phyloP scores from a whole-genome alignment of 2,797 vertebrate genomes.

The Neostethus bicornis region DNA sequence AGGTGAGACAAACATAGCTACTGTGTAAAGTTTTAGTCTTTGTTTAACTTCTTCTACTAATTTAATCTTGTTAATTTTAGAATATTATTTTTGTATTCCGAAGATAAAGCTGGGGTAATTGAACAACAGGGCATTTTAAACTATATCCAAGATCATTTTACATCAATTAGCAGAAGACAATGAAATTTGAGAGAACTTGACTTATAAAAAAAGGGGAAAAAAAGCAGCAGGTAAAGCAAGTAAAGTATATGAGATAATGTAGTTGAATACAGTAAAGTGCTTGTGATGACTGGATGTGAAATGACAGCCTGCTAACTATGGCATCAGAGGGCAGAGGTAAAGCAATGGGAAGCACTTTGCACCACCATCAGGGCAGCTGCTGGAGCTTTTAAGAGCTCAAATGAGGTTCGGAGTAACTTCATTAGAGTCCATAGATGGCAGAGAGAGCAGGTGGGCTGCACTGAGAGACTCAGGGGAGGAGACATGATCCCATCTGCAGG shows the following conservation, averaged over 20 bases:
- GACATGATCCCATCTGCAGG: constrained; percentile 46
- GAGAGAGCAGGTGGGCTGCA: constrained; percentile 51
- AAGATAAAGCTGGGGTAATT: neutral
- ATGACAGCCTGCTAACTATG: constrained; percentile 64
- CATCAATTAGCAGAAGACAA: neutral
- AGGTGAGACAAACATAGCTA: neutral
- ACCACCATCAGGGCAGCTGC: constrained; percentile 34
- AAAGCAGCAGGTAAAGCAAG: constrained; percentile 11
- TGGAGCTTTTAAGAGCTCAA: constrained; percentile 70
- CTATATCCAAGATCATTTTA: too few relatives aligned
- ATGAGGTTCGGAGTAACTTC: constrained; percentile 70
- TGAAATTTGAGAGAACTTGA: neutral
- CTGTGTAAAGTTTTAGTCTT: neutral
- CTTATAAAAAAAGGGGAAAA: neutral
- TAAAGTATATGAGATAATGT: constrained; percentile 18
- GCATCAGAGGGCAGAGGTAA: constrained; percentile 46
- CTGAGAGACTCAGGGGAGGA: constrained; percentile 32
- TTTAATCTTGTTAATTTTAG: neutral
- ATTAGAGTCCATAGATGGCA: constrained; percentile 63
- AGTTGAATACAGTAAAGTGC: too few relatives aligned
- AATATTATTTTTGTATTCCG: too few relatives aligned
- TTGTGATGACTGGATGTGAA: constrained; percentile 45
- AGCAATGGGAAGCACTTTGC: constrained; percentile 63
- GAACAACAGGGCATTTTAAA: neutral
- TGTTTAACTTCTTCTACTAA: neutral